Evolutionary conservation across 2,797 vertebrate genomes (phyloP).

Genomic region (Aselliscus stoliczkanus): DNA sequence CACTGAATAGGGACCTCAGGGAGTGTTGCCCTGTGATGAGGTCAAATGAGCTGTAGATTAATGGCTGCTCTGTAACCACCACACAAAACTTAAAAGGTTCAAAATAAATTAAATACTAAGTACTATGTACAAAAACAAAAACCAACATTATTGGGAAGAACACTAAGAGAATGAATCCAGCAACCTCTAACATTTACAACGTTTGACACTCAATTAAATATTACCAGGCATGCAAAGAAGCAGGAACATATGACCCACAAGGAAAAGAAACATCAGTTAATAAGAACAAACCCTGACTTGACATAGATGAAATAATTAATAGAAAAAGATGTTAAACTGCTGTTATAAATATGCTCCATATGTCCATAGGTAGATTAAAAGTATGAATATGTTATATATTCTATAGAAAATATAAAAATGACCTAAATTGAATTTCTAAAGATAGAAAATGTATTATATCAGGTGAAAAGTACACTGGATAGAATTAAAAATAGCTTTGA

Average conservation of each 20-base stretch:
- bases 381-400: neutral
- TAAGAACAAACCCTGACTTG: neutral
- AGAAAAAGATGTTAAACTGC: neutral
- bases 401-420: neutral
- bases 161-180: neutral
- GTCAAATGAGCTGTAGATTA: neutral
- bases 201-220: neutral
- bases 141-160: neutral
- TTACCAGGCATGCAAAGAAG: neutral
- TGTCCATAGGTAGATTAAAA: neutral
- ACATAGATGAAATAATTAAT: neutral
- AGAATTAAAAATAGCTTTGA: neutral
- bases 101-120: neutral
- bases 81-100: neutral
- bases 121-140: neutral
- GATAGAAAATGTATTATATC: neutral
- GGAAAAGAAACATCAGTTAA: neutral
- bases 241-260: neutral
- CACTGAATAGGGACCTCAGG: neutral
- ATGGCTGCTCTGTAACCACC: neutral
- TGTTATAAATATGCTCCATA: neutral
- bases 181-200: neutral
- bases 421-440: neutral
- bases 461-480: neutral
- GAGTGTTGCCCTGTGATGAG: neutral